phyloP scores from a whole-genome alignment of 2,797 vertebrate species.

The Melanotaenia parkinsoni region DNA sequence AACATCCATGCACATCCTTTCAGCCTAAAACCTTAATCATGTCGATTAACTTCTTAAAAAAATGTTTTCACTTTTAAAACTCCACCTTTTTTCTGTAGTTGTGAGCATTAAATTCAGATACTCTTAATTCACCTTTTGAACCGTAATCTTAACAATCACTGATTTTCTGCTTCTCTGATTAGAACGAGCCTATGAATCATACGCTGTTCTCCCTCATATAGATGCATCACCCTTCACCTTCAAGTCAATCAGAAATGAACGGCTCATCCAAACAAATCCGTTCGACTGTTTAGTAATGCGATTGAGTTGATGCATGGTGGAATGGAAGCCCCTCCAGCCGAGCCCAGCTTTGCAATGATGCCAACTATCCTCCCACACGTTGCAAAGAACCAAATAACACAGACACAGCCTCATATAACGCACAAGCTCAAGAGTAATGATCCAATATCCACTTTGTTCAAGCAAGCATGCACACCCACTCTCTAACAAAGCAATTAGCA shows the following conservation, averaged over 20 bases:
- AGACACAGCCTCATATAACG: conserved; percentile 27
- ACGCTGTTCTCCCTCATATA: conserved; percentile 15
- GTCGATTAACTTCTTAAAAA: conserved; percentile 1
- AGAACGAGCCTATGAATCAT: conserved; percentile 43
- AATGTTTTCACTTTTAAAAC: neutral
- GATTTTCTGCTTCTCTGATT: conserved; percentile 56
- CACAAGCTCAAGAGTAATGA: conserved; percentile 46
- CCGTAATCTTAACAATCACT: conserved; percentile 21
- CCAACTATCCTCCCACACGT: conserved; percentile 55
- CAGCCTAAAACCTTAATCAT: neutral
- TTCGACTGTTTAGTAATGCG: conserved; percentile 40
- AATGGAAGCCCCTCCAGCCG: conserved; percentile 28
- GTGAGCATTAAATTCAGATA: conserved; percentile 18
- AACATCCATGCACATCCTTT: neutral
- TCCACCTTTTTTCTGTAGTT: neutral
- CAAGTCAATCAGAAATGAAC: conserved; percentile 55
- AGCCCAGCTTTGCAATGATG: conserved; percentile 32
- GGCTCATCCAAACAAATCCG: conserved; percentile 30
- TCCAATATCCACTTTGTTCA: conserved; percentile 44
- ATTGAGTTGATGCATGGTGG: conserved; percentile 30
- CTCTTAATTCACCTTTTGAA: conserved; percentile 26
- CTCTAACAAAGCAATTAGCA: conserved; percentile 60
- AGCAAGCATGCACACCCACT: conserved; percentile 33
- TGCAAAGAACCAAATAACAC: conserved; percentile 47
- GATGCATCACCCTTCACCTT: conserved; percentile 37